phyloP scores from a whole-genome alignment of 2,888 invertebrate genomes.

The Ariolimax columbianus region DNA sequence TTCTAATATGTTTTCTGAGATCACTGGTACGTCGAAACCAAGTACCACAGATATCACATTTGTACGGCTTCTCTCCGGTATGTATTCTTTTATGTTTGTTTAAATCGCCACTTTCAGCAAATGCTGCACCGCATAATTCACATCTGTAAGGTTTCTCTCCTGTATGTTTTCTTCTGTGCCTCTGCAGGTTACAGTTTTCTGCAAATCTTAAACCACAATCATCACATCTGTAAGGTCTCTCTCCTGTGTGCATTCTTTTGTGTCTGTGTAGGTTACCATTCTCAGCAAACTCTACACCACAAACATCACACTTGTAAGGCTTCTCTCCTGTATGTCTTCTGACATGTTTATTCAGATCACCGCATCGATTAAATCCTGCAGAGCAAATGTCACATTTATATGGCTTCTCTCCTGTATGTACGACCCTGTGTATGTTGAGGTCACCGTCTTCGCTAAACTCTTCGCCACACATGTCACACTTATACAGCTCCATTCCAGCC shows the following conservation, averaged over 20 bases:
- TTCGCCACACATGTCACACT: neutral
- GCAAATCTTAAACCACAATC: no score
- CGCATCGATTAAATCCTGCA: neutral
- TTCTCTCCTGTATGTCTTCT: no score
- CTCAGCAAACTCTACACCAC: slow-evolving; percentile 19
- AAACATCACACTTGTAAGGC: slow-evolving; percentile 35
- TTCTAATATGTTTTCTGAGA: slow-evolving; percentile 1
- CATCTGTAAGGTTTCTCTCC: no score
- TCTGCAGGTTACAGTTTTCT: slow-evolving; percentile 44
- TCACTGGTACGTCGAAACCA: slow-evolving; percentile 7
- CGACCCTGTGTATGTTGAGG: neutral
- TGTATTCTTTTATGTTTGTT: no score
- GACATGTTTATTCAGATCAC: slow-evolving; percentile 16
- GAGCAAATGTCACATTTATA: slow-evolving; percentile 17
- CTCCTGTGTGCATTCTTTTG: slow-evolving; percentile 34
- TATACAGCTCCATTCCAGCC: neutral
- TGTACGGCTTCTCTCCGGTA: no score
- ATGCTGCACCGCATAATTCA: no score
- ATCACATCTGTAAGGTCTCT: no score
- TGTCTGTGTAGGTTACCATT: slow-evolving; percentile 22
- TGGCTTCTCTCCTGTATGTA: no score
- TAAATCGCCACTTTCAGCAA: slow-evolving; percentile 32
- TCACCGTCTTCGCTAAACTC: neutral
- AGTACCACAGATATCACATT: no score
- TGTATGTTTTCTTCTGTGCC: no score